Percentiles rank a stretch among this genome's conserved stretches.
Conservation (phyloP, 2,888 invertebrate species). For the Mimachlamys varia region DNA sequence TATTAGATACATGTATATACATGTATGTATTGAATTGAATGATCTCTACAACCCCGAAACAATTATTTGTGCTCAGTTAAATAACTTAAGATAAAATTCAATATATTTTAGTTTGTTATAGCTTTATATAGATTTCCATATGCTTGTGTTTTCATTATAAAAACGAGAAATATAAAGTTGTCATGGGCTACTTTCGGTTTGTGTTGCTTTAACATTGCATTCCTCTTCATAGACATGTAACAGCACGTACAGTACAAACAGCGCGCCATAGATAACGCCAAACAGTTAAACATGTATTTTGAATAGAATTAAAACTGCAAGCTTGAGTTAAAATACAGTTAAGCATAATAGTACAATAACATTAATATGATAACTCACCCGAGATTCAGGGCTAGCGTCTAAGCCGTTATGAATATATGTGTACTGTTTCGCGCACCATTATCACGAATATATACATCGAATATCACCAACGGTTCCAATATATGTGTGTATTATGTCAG, state of each 20-base stretch:
- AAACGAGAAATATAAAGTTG: neutral
- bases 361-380: neutral
- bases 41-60: too few species aligned
- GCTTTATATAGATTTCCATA: too few species aligned
- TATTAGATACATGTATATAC: too few species aligned
- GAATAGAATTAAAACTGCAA: neutral
- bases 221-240: neutral
- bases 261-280: neutral
- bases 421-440: too few species aligned
- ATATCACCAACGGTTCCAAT: neutral
- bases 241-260: neutral
- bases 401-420: neutral
- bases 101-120: too few species aligned
- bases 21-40: too few species aligned
- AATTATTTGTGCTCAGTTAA: too few species aligned
- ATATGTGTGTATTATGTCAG: neutral
- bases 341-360: neutral
- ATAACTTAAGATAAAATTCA: too few species aligned
- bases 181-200: neutral
- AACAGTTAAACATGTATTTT: neutral
- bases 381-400: neutral
- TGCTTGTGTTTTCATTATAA: neutral
- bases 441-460: neutral
- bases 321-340: too few species aligned
- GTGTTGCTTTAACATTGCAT: neutral